Evolutionary conservation across 1,140 invertebrate genomes (phyloP).

Genomic region (Caenorhabditis brenneri): DNA sequence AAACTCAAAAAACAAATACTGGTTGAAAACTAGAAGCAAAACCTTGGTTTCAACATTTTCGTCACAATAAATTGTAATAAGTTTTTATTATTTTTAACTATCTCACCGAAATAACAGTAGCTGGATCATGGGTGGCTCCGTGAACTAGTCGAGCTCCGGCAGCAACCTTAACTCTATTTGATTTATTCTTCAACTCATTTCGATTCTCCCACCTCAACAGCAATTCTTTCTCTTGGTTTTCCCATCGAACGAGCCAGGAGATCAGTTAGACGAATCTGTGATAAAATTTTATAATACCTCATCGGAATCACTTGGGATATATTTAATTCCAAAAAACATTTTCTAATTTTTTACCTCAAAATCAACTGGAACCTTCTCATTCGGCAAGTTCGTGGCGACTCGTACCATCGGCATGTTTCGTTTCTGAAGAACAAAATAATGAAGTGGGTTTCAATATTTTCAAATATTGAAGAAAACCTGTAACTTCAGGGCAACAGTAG

Average conservation of each 20-base stretch:
- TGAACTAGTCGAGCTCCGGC: constrained; percentile 43
- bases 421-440: not conserved
- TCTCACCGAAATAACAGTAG: constrained; percentile 24
- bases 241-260: constrained; percentile 49
- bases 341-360: constrained; percentile 36
- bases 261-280: constrained; percentile 40
- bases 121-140: constrained; percentile 44
- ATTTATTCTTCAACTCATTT: not conserved
- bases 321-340: no score
- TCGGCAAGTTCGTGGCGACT: constrained; percentile 40
- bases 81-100: no score
- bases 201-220: constrained; percentile 24
- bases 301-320: not conserved
- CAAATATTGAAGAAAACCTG: not conserved
- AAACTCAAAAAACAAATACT: no score
- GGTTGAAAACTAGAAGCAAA: no score
- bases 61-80: no score
- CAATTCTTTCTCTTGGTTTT: constrained; percentile 45
- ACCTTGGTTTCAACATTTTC: no score
- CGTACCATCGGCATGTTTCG: constrained; percentile 48
- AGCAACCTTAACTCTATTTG: not conserved
- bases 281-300: no score
- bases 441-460: not conserved
- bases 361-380: constrained; percentile 21
- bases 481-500: not conserved